A percentile compares a stretch with the other conserved stretches of the same genome.
Conservation (phyloP, 2,113 vertebrate genomes). For the Elephas maximus region DNA sequence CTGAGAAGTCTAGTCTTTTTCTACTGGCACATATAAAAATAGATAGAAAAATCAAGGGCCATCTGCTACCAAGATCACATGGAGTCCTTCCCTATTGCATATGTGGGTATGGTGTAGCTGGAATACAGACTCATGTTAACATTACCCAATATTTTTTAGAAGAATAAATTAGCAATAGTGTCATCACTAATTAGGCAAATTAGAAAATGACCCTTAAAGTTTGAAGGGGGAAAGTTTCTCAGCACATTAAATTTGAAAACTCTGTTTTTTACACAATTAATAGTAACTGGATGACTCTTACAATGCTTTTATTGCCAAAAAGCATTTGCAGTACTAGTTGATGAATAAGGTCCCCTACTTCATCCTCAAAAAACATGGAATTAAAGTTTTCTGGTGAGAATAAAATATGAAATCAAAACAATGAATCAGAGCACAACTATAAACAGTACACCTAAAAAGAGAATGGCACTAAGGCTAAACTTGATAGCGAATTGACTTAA, state of each 20-base stretch:
- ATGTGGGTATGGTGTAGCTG: neutral
- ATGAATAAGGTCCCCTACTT: neutral
- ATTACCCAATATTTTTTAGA: neutral
- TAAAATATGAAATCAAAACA: slow-evolving; percentile 5
- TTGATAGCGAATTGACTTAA: neutral
- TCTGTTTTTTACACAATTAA: slow-evolving; percentile 6
- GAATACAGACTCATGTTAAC: neutral
- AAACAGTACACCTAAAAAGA: neutral
- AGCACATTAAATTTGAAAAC: slow-evolving; percentile 33
- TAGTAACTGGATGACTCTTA: neutral
- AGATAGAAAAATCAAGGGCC: neutral
- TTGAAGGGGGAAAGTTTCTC: neutral
- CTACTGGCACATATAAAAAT: neutral
- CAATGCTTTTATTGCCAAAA: neutral
- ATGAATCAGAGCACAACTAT: neutral
- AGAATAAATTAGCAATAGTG: slow-evolving; percentile 12
- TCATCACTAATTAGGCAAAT: neutral
- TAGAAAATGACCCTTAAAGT: slow-evolving; percentile 21
- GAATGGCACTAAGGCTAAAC: neutral
- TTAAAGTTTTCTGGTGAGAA: neutral
- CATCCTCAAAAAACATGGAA: neutral
- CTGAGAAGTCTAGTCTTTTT: neutral
- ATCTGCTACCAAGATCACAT: neutral
- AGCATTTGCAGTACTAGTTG: neutral
- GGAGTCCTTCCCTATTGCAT: neutral